Evolutionary conservation across 2,888 invertebrate genomes (phyloP).

Genomic region (Pelosia muscerda): DNA sequence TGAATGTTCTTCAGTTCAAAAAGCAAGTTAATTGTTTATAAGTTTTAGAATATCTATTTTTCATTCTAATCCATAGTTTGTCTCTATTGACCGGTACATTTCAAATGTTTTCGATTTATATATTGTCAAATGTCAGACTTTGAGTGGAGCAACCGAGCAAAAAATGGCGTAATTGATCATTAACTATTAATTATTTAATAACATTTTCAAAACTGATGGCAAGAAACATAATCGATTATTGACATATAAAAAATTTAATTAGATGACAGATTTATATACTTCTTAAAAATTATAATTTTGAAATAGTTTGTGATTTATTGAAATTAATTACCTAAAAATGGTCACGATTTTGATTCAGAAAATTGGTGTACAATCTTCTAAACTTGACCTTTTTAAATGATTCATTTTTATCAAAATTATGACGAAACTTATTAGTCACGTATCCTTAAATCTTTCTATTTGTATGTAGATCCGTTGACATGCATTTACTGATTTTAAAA

Average conservation of each 20-base stretch:
- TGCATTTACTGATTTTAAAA: constrained; percentile 17
- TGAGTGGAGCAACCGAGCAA: no score
- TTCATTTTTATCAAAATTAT: background rate
- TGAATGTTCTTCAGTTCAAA: no score
- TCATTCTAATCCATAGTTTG: no score
- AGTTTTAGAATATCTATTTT: no score
- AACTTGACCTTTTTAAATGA: constrained; percentile 7
- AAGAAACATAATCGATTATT: background rate
- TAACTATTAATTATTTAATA: no score
- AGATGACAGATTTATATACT: background rate
- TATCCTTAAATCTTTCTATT: constrained; percentile 18
- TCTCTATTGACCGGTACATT: no score
- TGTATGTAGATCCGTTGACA: constrained; percentile 21
- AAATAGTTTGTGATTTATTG: constrained; percentile 13
- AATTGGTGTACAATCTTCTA: background rate
- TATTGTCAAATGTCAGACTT: no score
- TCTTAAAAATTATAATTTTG: background rate
- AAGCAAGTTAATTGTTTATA: no score
- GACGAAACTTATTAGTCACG: constrained; percentile 12
- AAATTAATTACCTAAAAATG: constrained; percentile 8
- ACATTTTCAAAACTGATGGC: background rate
- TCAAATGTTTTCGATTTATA: no score
- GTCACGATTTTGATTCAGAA: background rate
- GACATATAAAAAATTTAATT: background rate
- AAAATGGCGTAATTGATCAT: no score